Evolutionary conservation across 2,888 invertebrate species (phyloP), one percentile per base, ranked within the genome.

Genomic region (Heliconius charithonia): DNA sequence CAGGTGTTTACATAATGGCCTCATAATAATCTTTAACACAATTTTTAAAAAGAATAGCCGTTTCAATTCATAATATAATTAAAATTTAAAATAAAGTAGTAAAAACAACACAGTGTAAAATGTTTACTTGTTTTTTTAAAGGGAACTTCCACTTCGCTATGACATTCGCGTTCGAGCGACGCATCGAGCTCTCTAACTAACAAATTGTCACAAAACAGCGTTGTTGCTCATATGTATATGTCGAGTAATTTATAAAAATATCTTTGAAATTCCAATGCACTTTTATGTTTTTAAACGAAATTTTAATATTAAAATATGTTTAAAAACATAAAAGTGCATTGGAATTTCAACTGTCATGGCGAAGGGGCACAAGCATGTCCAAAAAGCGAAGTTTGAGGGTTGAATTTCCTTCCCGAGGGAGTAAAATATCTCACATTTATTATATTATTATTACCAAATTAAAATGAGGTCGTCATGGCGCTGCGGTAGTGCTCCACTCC

Each of bases 161-260:
- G 71, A 72, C n/a, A 37, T 16, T 59, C 72, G 16, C 59, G 59
- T 72, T 72, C 9, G 59, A 72, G 32, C 37, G 29, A 59, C 59
- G 59, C 72, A 37, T 59, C 72, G 59, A 37, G 72, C 37, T 32
- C 32, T 72, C 56, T 59, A 29, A 59, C 56, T 59, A 29, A 59
- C 72, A 25, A 32, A 72, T 59, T n/a, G n/a, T 72, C 37, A 72
- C 37, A 72, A 72, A 16, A 72, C 72, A 37, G 25, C 41, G 25
- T 69, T 45, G 41, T 56, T 71, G 71, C 3, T 71, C 22, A 56
- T 71, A 71, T 71, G 71, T 27, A 71, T 71, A 56, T 56, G 7
- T 29, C 12, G 27, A 56, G n/a, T 13, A 12, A 71, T 71, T 71
- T 71, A 29, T 56, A 56, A 56, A 56, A 71, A 56, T 71, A n/a